A percentile compares a stretch with the other conserved stretches of the same genome.
These are phyloP conservation scores for Anarhynchus alexandrinus DNA, from an alignment of 2,113 vertebrate species.

Conservation along the genomic window DNA sequence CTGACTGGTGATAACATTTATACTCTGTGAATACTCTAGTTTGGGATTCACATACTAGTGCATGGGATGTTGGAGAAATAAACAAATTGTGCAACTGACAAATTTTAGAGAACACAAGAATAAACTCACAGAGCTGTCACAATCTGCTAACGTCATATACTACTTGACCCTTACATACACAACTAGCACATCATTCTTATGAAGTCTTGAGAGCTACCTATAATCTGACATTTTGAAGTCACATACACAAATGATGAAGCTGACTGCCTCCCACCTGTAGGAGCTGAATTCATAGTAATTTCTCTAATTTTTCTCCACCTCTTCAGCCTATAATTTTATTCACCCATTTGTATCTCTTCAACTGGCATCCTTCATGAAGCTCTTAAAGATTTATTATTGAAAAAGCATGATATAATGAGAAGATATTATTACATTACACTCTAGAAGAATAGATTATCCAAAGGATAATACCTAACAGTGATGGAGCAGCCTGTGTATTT, in stretches of 20 bases:
- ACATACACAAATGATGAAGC: neutral
- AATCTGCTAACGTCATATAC: neutral
- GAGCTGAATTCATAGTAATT: neutral
- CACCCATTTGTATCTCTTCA: constrained; percentile 9
- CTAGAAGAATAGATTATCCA: neutral
- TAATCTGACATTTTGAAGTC: neutral
- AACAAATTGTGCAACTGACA: neutral
- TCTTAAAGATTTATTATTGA: neutral
- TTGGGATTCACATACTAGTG: neutral
- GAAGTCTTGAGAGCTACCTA: neutral
- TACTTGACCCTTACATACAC: neutral
- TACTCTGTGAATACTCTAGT: neutral
- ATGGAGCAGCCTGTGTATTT: neutral
- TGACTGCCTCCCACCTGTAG: neutral
- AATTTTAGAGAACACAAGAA: neutral
- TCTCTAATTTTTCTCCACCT: neutral
- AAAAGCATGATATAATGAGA: neutral
- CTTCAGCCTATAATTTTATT: constrained; percentile 17
- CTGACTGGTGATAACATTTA: neutral
- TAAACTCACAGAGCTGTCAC: neutral
- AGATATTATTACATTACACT: neutral
- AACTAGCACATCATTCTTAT: neutral
- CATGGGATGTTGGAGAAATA: neutral
- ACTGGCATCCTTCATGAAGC: neutral
- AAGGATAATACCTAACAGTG: neutral